Percentiles rank a stretch among this genome's conserved stretches.
Evolutionary conservation across 2,113 vertebrate species (phyloP).

Genomic region (Onychostruthus taczanowskii): DNA sequence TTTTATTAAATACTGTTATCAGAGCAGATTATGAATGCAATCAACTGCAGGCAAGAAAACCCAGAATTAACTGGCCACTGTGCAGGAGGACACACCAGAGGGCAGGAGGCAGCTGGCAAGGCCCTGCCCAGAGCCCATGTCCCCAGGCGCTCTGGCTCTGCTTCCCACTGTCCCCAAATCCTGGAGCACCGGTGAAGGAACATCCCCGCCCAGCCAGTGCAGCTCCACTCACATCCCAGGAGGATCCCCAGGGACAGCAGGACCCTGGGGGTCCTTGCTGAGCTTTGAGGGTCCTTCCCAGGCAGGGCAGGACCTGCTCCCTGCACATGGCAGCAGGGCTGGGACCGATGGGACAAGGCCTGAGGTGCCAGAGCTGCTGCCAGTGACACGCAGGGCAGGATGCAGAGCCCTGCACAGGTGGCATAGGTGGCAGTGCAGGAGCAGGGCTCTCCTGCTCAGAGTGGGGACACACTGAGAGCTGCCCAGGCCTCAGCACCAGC

Average conservation of each 20-base stretch:
- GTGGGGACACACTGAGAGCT: not conserved
- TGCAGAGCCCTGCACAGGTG: not conserved
- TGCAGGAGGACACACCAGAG: not conserved
- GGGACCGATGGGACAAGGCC: not conserved
- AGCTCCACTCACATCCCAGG: not conserved
- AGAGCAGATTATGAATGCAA: constrained; percentile 62
- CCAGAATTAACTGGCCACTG: not conserved
- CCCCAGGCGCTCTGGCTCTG: not conserved
- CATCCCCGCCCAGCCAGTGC: not conserved
- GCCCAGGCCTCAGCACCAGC: not conserved
- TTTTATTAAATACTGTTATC: constrained; percentile 65
- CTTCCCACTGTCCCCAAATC: not conserved
- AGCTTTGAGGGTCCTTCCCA: not conserved
- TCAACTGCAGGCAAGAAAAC: constrained; percentile 34
- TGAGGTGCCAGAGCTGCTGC: not conserved
- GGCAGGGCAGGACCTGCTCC: not conserved
- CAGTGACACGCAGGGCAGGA: not conserved
- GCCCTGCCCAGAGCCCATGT: not conserved
- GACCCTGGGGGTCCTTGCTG: rapidly evolving
- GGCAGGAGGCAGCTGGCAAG: not conserved
- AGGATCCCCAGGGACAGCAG: not conserved
- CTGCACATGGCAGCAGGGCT: rapidly evolving
- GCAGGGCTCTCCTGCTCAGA: rapidly evolving
- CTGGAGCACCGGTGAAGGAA: rapidly evolving
- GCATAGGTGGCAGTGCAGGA: not conserved